These are phyloP conservation scores for Megaceryle maxima DNA, from an alignment of 2,113 vertebrate genomes.

Conservation along the genomic window DNA sequence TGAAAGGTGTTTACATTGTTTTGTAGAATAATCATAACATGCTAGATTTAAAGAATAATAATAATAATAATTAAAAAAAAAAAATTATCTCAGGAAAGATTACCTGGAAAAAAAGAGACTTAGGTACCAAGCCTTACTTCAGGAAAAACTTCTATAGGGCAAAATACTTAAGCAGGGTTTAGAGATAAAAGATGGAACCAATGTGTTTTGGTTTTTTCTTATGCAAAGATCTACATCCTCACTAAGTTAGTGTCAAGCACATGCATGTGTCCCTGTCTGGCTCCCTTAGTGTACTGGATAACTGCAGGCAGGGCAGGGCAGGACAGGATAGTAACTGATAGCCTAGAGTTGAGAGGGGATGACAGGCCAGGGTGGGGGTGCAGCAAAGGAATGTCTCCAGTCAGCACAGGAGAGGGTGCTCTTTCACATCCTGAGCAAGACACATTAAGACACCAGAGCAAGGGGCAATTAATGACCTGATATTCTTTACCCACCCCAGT, in stretches of 20 bases:
- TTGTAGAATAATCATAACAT: background rate
- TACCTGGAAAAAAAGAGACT: background rate
- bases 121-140: background rate
- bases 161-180: background rate
- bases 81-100: background rate
- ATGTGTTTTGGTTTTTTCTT: background rate
- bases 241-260: background rate
- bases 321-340: background rate
- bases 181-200: background rate
- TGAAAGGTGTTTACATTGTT: background rate
- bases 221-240: background rate
- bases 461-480: background rate
- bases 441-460: background rate
- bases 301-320: background rate
- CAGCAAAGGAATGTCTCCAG: background rate
- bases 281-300: background rate
- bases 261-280: background rate
- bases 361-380: background rate
- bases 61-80: background rate
- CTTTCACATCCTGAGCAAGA: background rate
- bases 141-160: background rate
- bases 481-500: background rate
- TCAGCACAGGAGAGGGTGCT: accelerated
- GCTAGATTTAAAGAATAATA: background rate
- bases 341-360: background rate